phyloP scores from a whole-genome alignment of 2,888 invertebrate genomes.

The Drosophila kanekoi region DNA sequence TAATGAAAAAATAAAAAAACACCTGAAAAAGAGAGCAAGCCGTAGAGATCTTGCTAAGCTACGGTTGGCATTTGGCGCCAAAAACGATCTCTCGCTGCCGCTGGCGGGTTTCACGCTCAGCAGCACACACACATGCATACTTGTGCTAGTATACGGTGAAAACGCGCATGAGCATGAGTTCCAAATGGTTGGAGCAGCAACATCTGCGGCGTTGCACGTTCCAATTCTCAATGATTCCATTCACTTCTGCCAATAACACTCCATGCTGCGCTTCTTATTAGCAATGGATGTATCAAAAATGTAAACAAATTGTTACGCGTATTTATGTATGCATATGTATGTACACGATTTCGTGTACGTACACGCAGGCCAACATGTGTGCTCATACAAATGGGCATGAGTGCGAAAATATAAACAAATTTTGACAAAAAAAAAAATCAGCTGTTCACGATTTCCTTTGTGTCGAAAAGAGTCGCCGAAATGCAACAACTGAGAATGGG shows the following conservation, averaged over 20 bases:
- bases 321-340: slow-evolving; percentile 29
- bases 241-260: slow-evolving; percentile 27
- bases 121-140: slow-evolving; percentile 6
- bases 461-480: slow-evolving; percentile 6
- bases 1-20: neutral
- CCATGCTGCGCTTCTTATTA: slow-evolving; percentile 39
- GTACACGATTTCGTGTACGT: slow-evolving; percentile 12
- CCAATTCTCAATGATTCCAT: slow-evolving; percentile 57
- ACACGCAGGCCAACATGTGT: slow-evolving; percentile 12
- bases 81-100: slow-evolving; percentile 42
- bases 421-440: slow-evolving; percentile 30
- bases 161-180: slow-evolving; percentile 47
- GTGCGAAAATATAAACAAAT: slow-evolving; percentile 39
- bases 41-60: slow-evolving; percentile 29
- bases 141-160: slow-evolving; percentile 25
- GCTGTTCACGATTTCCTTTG: slow-evolving; percentile 40
- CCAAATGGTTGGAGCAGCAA: slow-evolving; percentile 37
- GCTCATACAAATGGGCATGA: neutral
- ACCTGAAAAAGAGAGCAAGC: slow-evolving; percentile 8
- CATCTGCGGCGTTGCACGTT: slow-evolving; percentile 48
- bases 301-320: slow-evolving; percentile 49
- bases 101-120: slow-evolving; percentile 30
- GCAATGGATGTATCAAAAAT: slow-evolving; percentile 42
- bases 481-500: slow-evolving; percentile 30
- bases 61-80: slow-evolving; percentile 50